Evolutionary conservation across 92 coral and sea anemone genomes (phyloP).

Genomic region (Epizoanthus scotinus): DNA sequence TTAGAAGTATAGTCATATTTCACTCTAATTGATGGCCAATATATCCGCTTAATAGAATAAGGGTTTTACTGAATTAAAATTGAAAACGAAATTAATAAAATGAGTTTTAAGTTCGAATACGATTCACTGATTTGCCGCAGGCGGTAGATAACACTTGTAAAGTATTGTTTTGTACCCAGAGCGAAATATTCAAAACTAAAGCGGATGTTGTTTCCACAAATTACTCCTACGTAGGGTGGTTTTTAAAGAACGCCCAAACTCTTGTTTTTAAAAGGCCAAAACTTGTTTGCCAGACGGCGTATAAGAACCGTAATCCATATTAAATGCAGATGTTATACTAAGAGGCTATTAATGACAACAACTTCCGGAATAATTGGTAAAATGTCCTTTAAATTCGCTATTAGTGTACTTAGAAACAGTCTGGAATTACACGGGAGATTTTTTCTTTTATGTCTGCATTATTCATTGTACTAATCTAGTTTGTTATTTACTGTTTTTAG

Average conservation of each 20-base stretch:
- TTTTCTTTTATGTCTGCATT: neutral
- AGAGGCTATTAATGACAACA: constrained; percentile 2
- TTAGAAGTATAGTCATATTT: constrained; percentile 14
- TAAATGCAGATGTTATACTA: constrained; percentile 22
- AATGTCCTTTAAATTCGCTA: constrained; percentile 11
- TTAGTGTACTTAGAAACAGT: neutral
- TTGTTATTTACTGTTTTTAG: neutral
- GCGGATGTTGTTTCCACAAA: no score
- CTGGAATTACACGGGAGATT: neutral
- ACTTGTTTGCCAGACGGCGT: neutral
- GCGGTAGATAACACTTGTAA: neutral
- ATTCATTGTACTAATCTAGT: neutral
- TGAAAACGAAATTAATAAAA: neutral
- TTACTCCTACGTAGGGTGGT: neutral
- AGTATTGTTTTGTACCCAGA: neutral
- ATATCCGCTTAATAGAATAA: constrained; percentile 1
- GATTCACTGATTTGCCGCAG: neutral
- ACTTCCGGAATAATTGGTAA: constrained; percentile 28
- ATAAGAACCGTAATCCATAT: neutral
- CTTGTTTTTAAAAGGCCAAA: neutral
- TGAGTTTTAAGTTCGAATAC: neutral
- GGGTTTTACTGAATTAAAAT: neutral
- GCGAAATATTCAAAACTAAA: neutral
- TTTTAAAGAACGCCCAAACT: neutral
- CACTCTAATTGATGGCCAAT: neutral